phyloP scores from a whole-genome alignment of 2,113 vertebrate genomes.

The Panthera uncia region DNA sequence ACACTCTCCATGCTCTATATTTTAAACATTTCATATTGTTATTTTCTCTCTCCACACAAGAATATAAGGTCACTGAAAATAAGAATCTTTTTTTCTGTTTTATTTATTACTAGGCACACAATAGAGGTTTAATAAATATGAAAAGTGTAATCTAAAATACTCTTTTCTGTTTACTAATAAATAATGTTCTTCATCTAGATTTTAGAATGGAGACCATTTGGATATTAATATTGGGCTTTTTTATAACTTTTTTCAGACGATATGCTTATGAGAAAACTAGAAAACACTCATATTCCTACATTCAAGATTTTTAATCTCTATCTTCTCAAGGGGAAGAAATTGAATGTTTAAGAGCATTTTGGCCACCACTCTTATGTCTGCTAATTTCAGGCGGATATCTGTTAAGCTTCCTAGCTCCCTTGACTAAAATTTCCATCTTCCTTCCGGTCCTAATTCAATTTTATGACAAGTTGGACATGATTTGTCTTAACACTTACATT shows the following conservation, averaged over 20 bases:
- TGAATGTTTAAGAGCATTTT: conserved; percentile 46
- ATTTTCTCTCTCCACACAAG: neutral
- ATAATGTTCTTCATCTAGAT: neutral
- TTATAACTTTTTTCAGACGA: neutral
- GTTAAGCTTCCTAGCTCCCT: conserved; percentile 45
- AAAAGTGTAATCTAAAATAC: neutral
- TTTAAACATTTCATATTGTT: neutral
- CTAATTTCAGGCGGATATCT: conserved; percentile 67
- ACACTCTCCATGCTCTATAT: neutral
- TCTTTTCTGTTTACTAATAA: neutral
- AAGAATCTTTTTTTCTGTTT: neutral
- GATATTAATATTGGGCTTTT: neutral
- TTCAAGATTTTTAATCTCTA: neutral
- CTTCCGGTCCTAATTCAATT: conserved; percentile 68
- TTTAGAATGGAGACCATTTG: neutral
- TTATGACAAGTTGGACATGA: conserved; percentile 70
- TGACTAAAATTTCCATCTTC: conserved; percentile 64
- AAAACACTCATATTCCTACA: neutral
- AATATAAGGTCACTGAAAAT: neutral
- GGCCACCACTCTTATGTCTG: neutral
- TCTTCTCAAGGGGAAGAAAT: neutral
- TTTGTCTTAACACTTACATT: conserved; percentile 72
- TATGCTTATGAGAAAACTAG: neutral
- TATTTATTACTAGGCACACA: neutral
- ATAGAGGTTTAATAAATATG: neutral